Conservation (phyloP, 2,113 vertebrate genomes). For the Todiramphus saurophagus region DNA sequence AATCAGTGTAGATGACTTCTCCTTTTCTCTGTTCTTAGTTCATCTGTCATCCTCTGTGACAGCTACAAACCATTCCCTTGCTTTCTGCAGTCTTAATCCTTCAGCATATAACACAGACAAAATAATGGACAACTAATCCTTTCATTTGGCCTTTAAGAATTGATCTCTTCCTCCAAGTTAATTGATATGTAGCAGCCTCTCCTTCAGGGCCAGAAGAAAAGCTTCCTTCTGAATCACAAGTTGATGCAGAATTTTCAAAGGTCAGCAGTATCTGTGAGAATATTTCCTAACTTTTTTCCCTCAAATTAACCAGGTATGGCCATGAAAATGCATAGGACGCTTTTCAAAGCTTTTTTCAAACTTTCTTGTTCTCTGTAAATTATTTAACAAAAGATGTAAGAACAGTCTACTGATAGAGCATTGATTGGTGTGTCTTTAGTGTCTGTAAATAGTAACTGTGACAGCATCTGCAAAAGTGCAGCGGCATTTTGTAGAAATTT, state of each 20-base stretch:
- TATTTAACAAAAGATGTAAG: not conserved
- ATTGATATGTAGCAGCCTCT: not conserved
- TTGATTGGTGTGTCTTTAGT: not conserved
- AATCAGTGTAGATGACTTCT: not conserved
- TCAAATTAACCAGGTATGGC: not conserved
- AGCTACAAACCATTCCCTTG: not conserved
- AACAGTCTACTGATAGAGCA: not conserved
- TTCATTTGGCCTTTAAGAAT: conserved; percentile 32
- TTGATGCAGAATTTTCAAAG: not conserved
- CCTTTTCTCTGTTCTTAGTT: not conserved
- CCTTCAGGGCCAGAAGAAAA: not conserved
- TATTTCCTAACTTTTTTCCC: not conserved
- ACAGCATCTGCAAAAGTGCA: not conserved
- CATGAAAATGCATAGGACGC: not conserved
- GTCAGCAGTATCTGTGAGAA: not conserved
- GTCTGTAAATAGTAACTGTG: not conserved
- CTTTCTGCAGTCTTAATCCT: not conserved
- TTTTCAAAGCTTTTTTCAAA: not conserved
- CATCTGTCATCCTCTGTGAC: not conserved
- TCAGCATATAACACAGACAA: not conserved
- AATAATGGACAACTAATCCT: not conserved
- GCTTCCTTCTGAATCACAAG: not conserved
- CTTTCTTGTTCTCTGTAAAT: not conserved
- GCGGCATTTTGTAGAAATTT: not conserved
- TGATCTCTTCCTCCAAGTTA: not conserved